A percentile compares a stretch with the other conserved stretches of the same genome.
These are phyloP conservation scores for Prenolepis imparis DNA, from an alignment of 2,888 invertebrate genomes.

Conservation along the genomic window DNA sequence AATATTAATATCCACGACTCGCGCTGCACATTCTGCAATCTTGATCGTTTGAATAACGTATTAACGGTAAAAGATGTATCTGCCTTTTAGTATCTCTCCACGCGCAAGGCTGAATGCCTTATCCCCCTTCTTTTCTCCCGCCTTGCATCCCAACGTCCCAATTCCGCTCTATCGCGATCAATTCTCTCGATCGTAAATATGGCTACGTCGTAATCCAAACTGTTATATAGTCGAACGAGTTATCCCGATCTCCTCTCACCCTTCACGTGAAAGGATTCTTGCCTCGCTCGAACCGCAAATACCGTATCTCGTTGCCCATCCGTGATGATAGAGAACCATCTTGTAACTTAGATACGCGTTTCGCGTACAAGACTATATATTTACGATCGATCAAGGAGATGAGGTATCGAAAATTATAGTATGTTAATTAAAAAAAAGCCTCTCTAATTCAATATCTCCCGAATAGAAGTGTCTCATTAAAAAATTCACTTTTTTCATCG, in stretches of 20 bases:
- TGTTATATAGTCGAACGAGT: constrained; percentile 64
- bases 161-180: constrained; percentile 69
- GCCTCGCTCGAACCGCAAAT: constrained; percentile 70
- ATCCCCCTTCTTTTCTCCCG: constrained; percentile 74
- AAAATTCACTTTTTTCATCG: neutral
- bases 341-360: constrained; percentile 11
- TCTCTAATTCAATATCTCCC: neutral
- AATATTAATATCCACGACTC: constrained; percentile 42
- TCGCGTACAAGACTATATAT: neutral
- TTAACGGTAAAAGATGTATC: constrained; percentile 51
- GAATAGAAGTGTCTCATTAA: neutral
- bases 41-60: constrained; percentile 43
- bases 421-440: neutral
- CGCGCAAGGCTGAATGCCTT: constrained; percentile 75
- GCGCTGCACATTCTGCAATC: constrained; percentile 37
- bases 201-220: constrained; percentile 63
- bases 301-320: constrained; percentile 70
- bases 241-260: constrained; percentile 41
- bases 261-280: constrained; percentile 68
- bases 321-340: constrained; percentile 24
- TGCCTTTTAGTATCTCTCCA: constrained; percentile 43
- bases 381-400: neutral
- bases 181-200: constrained; percentile 71
- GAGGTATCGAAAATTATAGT: neutral
- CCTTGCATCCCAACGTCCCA: constrained; percentile 63